Evolutionary conservation across 1,140 invertebrate genomes (phyloP), one percentile per base, ranked within the genome.

Genomic region (Zophobas atratus): DNA sequence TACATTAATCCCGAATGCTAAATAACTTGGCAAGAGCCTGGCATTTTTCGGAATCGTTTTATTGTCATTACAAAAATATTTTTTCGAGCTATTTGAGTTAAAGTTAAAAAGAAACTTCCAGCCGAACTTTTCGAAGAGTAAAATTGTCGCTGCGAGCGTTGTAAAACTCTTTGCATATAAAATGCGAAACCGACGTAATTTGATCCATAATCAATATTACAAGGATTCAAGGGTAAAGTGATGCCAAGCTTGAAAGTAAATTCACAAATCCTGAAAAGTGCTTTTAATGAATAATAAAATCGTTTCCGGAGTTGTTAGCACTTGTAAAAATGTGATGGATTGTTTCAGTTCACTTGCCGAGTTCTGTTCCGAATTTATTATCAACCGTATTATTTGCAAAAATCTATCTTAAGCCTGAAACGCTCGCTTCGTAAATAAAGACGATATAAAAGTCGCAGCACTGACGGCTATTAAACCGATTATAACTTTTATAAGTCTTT

Each of bases 1-100:
- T 51, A 51, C 6, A 5, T 4, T 51, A 51, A 51, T 51, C 20
- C 49, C 6, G n/a, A 51, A 51, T 51, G n/a, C 49, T 51, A 51
- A 51, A 51, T 51, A 51, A n/a, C 49, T 51, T 51, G 49, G 49
- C 49, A 51, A 20, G 6, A 20, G n/a, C 20, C 2, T 51, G 6
- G n/a, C 6, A 51, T 51, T 51, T 51, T 51, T 51, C 2, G n/a
- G 20, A 20, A 51, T 20, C 20, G 49, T 51, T 51, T 51, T 51
- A 51, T 51, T 51, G 49, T 51, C 4, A 51, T 51, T 46, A 46
- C 8, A 46, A 46, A 51, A 51, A 51, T 2, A 51, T 51, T 51
- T 51, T 51, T 51, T 51, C 4, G 49, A 4, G 49, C 20, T 46
- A 46, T 4, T 51, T 51, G 49, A n/a, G n/a, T 51, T 51, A 4